Conservation (phyloP, 2,113 vertebrate species). For the Mesitornis unicolor region DNA sequence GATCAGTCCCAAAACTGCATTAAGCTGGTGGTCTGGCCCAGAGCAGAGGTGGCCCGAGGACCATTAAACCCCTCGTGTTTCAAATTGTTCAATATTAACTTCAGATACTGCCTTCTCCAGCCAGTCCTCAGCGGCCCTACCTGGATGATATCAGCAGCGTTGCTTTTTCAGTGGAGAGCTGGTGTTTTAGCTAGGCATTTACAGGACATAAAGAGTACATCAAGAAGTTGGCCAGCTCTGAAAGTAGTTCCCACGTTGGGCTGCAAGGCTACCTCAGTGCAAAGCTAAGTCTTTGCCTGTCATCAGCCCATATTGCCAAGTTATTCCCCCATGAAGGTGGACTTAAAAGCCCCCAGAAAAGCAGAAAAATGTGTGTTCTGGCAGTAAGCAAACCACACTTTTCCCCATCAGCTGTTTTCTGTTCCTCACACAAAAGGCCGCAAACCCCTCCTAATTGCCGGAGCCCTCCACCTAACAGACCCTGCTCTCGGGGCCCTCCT, state of each 20-base stretch:
- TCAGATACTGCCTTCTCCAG: neutral
- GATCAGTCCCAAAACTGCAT: neutral
- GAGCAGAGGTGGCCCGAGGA: neutral
- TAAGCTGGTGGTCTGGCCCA: neutral
- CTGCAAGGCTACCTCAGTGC: neutral
- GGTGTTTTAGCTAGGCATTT: neutral
- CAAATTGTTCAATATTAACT: neutral
- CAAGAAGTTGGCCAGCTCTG: neutral
- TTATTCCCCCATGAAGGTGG: neutral
- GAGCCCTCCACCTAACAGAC: conserved; percentile 61
- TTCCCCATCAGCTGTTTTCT: conserved; percentile 61
- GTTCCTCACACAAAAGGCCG: conserved; percentile 55
- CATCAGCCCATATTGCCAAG: neutral
- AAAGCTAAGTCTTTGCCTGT: conserved; percentile 10
- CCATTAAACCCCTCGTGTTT: rapidly evolving
- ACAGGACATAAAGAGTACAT: neutral
- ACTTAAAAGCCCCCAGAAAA: neutral
- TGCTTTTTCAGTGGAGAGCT: neutral
- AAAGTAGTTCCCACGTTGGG: neutral
- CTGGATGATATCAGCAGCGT: neutral
- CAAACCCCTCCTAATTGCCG: conserved; percentile 64
- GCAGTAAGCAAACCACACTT: neutral
- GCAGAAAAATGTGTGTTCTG: neutral
- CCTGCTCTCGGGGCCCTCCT: conserved; percentile 54
- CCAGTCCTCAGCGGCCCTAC: neutral